Evolutionary conservation across 2,113 vertebrate genomes (phyloP), one percentile per base, ranked within the genome.

Genomic region (Puffinus mauretanicus): DNA sequence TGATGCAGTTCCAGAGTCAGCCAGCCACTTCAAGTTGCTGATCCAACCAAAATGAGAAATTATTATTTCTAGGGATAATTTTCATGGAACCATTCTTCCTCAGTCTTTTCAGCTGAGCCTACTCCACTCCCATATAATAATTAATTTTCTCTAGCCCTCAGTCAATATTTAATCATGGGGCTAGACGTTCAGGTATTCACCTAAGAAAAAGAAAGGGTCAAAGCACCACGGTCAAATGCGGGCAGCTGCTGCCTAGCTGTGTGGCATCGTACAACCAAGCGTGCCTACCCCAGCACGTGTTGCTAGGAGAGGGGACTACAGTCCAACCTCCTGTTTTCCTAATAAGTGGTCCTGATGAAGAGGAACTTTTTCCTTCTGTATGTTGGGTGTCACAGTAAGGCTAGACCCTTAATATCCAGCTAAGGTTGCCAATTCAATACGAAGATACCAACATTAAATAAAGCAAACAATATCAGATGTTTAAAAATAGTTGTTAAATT

Each of bases 211-310:
- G 8, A n/a, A 46, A 54, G 16, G 34, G 19, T 38, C 40, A 21
- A 36, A 71, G 32, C 42, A 32, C 13, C 25, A 4, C 7, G 1
- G 54, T 27, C 38, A 52, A 13, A 6, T 2, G 7, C 1, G 2
- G n/a, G 51, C 65, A 72, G 66, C 44, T 30, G 44, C 44, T n/a
- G 9, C 51, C 19, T 3, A 5, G 7, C 42, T 16, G 34, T 8
- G 9, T 3, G 25, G n/a, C 64, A 38, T 5, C 3, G 1, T 22
- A 26, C 0, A 0, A 18, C 40, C 16, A 10, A 16, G 65, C 3
- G 2, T 16, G 6, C 5, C 0, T 3, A 34, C 6, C 22, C 21
- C 32, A 13, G 54, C 34, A 5, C 3, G 0, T 3, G 36, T 10
- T 1, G 1, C 60, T 30, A 34, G 46, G 13, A 58, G 44, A 58